Conservation (phyloP, 2,797 vertebrate species). For the Poeciliopsis infans region DNA sequence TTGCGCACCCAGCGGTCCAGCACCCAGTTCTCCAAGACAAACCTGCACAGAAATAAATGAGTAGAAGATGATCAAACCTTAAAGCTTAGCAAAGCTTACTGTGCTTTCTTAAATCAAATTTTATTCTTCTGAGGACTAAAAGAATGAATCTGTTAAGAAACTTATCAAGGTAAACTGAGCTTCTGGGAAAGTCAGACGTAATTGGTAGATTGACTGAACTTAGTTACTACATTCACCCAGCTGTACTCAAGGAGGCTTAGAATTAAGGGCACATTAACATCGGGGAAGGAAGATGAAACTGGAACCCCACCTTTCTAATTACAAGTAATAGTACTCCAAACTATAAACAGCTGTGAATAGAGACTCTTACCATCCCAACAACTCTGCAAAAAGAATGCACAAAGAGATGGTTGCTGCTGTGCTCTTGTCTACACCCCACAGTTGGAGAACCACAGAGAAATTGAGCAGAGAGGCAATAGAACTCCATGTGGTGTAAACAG, state of each 20-base stretch:
- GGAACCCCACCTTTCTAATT: not conserved
- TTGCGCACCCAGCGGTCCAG: slow-evolving; percentile 84
- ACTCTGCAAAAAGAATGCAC: slow-evolving; percentile 74
- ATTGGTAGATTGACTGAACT: not conserved
- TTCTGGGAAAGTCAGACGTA: not conserved
- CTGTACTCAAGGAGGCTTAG: not conserved
- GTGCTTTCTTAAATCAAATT: not conserved
- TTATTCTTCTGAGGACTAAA: not conserved
- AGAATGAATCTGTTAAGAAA: not conserved
- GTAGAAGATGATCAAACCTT: not conserved
- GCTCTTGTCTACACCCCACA: slow-evolving; percentile 70
- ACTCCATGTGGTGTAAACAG: slow-evolving; percentile 84
- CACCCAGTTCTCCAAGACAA: slow-evolving; percentile 83
- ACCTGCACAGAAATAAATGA: slow-evolving; percentile 65
- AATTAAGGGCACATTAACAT: not conserved
- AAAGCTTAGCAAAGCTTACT: not conserved
- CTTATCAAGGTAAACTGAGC: not conserved
- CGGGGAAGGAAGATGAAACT: not conserved
- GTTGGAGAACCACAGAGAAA: slow-evolving; percentile 80
- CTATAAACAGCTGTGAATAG: not conserved
- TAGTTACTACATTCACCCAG: not conserved
- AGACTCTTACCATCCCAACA: slow-evolving; percentile 71
- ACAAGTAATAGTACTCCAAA: not conserved
- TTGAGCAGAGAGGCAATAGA: slow-evolving; percentile 86
- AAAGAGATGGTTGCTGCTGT: slow-evolving; percentile 76